These are phyloP conservation scores for Callinectes sapidus DNA, from an alignment of 2,888 invertebrate species.

Conservation along the genomic window DNA sequence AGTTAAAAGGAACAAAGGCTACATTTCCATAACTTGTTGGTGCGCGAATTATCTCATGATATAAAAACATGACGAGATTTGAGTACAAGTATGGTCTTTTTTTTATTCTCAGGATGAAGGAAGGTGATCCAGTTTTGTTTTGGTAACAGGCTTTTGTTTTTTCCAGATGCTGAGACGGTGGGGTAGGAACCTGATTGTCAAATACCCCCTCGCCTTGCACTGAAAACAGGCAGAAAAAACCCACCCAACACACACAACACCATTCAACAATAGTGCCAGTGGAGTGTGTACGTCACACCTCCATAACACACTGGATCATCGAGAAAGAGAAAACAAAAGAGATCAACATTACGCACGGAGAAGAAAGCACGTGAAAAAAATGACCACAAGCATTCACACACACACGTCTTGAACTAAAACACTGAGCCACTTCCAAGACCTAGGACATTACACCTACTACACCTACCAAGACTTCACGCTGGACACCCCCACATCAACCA, in stretches of 20 bases:
- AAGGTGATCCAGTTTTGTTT: not conserved
- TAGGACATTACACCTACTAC: not conserved
- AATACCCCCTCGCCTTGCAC: not conserved
- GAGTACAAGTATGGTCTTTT: not conserved
- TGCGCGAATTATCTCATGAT: not conserved
- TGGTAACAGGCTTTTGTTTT: constrained; percentile 3
- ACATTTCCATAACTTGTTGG: not conserved
- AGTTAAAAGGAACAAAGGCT: not conserved
- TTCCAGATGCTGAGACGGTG: not conserved
- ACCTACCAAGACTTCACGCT: not conserved
- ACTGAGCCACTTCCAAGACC: not conserved
- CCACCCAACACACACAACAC: not conserved
- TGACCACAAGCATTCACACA: not conserved
- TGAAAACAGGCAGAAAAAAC: not conserved
- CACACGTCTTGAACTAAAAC: not conserved
- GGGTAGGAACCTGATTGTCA: not conserved
- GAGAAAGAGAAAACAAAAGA: not conserved
- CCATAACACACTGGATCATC: not conserved
- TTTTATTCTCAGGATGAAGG: not conserved
- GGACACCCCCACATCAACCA: not conserved
- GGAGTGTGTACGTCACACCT: not conserved
- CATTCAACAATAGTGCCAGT: not conserved
- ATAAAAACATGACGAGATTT: not conserved
- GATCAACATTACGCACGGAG: not conserved
- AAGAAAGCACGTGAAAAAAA: not conserved